These are phyloP conservation scores for Arothron firmamentum DNA, from an alignment of 2,113 vertebrate genomes.

Conservation along the genomic window DNA sequence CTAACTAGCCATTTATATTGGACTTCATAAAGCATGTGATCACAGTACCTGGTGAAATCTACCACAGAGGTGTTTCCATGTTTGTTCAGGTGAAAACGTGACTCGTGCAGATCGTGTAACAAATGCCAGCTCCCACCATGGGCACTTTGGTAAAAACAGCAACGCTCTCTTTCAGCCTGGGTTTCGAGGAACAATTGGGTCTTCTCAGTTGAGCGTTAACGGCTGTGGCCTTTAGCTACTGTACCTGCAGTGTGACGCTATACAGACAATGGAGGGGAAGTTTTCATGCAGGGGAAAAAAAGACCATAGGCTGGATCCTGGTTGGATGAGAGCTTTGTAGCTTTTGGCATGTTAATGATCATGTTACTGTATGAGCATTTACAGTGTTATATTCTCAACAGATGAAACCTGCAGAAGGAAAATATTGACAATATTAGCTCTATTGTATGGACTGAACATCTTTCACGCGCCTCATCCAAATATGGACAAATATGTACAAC, in stretches of 20 bases:
- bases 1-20: too few species aligned
- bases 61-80: background rate
- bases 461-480: too few species aligned
- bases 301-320: slow-evolving; percentile 39
- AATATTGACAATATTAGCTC: too few species aligned
- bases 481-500: too few species aligned
- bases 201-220: slow-evolving; percentile 33
- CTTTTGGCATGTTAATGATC: slow-evolving; percentile 45
- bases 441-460: too few species aligned
- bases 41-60: slow-evolving; percentile 4
- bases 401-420: slow-evolving; percentile 1
- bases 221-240: slow-evolving; percentile 54
- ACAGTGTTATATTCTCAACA: slow-evolving; percentile 27
- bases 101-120: slow-evolving; percentile 51
- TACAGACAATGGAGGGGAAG: slow-evolving; percentile 40
- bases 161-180: slow-evolving; percentile 27
- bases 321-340: slow-evolving; percentile 21
- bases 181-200: slow-evolving; percentile 48
- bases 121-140: slow-evolving; percentile 48
- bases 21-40: slow-evolving; percentile 17
- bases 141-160: slow-evolving; percentile 43
- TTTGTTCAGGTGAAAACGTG: slow-evolving; percentile 26
- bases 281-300: slow-evolving; percentile 39
- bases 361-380: slow-evolving; percentile 40
- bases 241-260: slow-evolving; percentile 15